Base-by-base conservation (phyloP, 1,140 invertebrate species). In the Ostrea denselamellosa region DNA sequence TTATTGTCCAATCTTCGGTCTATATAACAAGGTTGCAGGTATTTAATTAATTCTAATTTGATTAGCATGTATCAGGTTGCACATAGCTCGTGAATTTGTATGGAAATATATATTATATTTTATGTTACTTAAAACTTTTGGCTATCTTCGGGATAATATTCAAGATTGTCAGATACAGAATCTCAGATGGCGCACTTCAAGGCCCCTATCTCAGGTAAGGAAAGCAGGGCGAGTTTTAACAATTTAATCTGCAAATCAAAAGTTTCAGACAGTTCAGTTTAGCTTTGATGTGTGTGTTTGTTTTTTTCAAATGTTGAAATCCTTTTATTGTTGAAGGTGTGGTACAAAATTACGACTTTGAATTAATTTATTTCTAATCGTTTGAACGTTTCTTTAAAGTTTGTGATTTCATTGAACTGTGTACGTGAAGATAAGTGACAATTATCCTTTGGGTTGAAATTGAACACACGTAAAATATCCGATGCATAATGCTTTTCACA, bases 21-120 rank as follows among this genome's bases (percentile, higher is more conserved):
- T 34, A 77, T 34, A 77, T 34, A 28, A 34, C 68, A 77, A 25
- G 56, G n/a, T 62, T 17, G 19, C 68, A 10, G 68, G 14, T 34
- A 77, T 77, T 77, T 34, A 77, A 77, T 77, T 34, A 77, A 10
- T 34, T 77, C 28, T 77, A 14, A 77, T 34, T 62, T 77, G 28
- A 77, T 77, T 34, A 77, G 25, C 22, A 77, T 77, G 25, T 25
- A 25, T 77, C 68, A 25, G 4, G 28, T 5, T 28, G 25, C 3
- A 77, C 25, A 77, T 25, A 77, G 0, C 25, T 77, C 14, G 4
- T 34, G 8, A 28, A 44, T 28, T 22, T 34, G 28, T 34, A 77
- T 10, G 8, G 68, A 34, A 28, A 9, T 34, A 34, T 34, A 28
- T 22, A 1, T 17, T 77, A 34, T 8, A 10, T 34, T 77, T 4